Conservation (phyloP, 2,888 invertebrate species). For the Mesorhabditis belari region DNA sequence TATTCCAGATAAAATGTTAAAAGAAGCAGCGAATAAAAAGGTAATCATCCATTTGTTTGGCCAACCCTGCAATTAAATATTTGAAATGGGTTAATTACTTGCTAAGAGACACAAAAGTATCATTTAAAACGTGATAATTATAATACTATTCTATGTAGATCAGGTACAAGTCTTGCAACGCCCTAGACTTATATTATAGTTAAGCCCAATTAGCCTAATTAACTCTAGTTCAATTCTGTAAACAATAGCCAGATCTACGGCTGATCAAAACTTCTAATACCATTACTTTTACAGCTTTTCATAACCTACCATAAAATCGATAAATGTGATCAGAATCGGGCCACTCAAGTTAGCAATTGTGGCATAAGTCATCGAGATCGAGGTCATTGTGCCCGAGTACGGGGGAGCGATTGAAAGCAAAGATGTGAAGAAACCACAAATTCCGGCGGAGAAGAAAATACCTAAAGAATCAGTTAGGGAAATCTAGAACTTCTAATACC, state of each 20-base stretch:
- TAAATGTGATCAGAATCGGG: not conserved
- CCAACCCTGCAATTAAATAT: no score
- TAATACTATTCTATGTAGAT: no score
- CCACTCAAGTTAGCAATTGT: slow-evolving; percentile 6
- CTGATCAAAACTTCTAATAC: not conserved
- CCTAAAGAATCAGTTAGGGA: not conserved
- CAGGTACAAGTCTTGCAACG: no score
- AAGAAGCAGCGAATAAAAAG: not conserved
- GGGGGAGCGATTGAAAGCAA: slow-evolving; percentile 13
- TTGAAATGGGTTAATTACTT: no score
- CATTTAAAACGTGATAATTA: no score
- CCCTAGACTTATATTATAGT: no score
- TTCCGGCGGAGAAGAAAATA: slow-evolving; percentile 10
- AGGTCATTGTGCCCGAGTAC: slow-evolving; percentile 13
- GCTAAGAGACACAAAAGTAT: no score
- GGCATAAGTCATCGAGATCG: slow-evolving; percentile 9
- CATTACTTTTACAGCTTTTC: no score
- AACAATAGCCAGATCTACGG: no score
- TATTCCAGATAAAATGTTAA: not conserved
- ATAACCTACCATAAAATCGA: not conserved
- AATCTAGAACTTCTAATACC: not conserved
- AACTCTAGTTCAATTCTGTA: no score
- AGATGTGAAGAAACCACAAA: slow-evolving; percentile 15
- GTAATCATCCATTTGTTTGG: not conserved
- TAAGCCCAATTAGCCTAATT: no score